Evolutionary conservation across 1,140 invertebrate species (phyloP), one percentile per base, ranked within the genome.

Genomic region (Nautilus pompilius): DNA sequence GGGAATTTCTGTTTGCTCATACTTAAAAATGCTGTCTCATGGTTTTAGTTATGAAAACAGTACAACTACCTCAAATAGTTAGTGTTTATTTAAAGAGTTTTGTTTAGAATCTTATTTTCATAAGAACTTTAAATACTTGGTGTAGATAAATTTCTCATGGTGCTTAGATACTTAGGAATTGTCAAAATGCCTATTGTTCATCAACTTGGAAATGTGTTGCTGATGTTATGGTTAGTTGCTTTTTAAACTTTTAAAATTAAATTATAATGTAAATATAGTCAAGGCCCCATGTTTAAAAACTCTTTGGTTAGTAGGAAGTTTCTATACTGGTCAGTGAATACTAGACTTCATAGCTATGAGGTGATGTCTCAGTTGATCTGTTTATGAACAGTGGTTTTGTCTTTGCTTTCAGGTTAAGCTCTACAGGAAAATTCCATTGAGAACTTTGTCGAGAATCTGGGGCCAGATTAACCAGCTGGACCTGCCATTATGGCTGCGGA

Each of bases 401-500:
- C 17, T 49, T 61, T 61, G 4, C 48, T 71, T 77, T 45, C 65
- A 85, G 83, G 79, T 86, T 48, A 79, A 71, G 57, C 74, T 86
- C 41, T 85, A 86, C 68, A 80, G 90, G 84, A 87, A 88, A 29
- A 85, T 99, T 62, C 96, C 96, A 0, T 84, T 97, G 64, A 87
- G 93, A 67, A 87, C 90, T 26, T 86, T 95, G 5, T 98, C 95
- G 54, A 86, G 94, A 71, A 84, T 90, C 51, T 96, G 93, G 91
- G 96, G 96, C 30, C 91, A 88, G 83, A 78, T 97, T 51, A 91
- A 93, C 55, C 89, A 89, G 49, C 84, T 91, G 66, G 86, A 93
- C 67, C 78, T 99, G 60, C 96, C 96, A 1, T 80, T 87, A 13
- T 88, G 87, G 70, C 73, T 95, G n/a, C 85, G 96, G 49, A 86